Base-by-base conservation (phyloP, 2,888 invertebrate species). In the Enchytraeus crypticus region DNA sequence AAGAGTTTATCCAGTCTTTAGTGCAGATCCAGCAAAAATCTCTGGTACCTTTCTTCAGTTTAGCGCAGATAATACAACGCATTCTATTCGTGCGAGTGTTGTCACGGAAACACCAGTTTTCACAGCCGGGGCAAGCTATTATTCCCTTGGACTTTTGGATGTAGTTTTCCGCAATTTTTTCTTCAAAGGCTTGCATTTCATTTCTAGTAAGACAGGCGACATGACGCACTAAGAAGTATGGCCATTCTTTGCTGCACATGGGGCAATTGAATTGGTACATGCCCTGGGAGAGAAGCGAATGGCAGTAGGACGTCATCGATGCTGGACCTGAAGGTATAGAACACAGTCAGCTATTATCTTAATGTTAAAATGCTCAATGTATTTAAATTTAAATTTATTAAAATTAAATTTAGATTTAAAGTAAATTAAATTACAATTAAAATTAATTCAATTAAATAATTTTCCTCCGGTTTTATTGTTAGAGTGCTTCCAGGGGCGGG, bases 21-120 rank as follows among this genome's bases (percentile, higher is more conserved):
- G 21, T 23, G 33, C 57, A 57, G 21, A 18, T 26, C 57, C 57
- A 57, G 26, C 57, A 57, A 38, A 57, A 57, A 32, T 57, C 34
- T 23, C 29, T 49, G 14, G 5, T 32, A 18, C 21, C 21, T 23
- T 46, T 30, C 1, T 11, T 32, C 4, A 1, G 18, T 29, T 4
- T 3, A 5, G 33, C 49, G 49, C 57, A 57, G 26, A 33, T 51
- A 21, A 1, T 14, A 33, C 57, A 57, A 27, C 51, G 47, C 23
- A 57, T 38, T 21, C 54, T 4, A 18, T 54, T 54, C 0, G 18
- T 32, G 5, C 18, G 3, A 5, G 23, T 18, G 5, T 21, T n/a
- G 21, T 5, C n/a, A 18, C 38, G 51, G 14, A 21, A 5, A 8
- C 46, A 47, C 49, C 29, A 47, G 21, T 14, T 30, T 30, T 29